Conservation (phyloP, 37 sponge, comb jelly and placozoan species). For the Ephydatia muelleri region DNA sequence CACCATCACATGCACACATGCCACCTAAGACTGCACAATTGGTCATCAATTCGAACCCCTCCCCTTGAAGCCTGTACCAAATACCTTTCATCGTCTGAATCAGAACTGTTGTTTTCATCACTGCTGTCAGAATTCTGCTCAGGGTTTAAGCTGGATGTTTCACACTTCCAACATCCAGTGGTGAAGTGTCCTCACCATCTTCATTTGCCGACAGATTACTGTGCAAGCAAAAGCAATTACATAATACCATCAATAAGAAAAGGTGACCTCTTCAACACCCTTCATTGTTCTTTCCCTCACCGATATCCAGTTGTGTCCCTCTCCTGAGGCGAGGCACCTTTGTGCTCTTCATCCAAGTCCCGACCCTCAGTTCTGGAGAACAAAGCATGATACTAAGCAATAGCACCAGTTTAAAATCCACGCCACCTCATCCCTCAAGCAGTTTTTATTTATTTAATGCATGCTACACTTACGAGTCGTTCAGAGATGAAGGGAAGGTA, state of each 20-base stretch:
- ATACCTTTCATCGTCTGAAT: constrained; percentile 50
- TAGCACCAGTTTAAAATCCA: not conserved
- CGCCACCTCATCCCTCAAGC: not conserved
- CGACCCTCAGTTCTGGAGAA: not conserved
- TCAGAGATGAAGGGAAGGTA: not conserved
- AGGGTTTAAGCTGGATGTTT: too few species aligned
- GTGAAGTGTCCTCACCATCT: not conserved
- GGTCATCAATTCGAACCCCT: not conserved
- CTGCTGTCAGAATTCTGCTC: constrained; percentile 4
- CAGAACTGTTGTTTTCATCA: constrained; percentile 43
- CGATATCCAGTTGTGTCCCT: not conserved
- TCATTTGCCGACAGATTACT: not conserved
- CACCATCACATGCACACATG: not conserved
- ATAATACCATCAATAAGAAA: not conserved
- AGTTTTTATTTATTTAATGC: not conserved
- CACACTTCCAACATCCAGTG: not conserved
- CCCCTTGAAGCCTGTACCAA: not conserved
- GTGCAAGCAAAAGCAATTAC: not conserved
- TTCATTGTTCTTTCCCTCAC: not conserved
- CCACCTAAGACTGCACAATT: not conserved
- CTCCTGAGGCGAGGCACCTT: not conserved
- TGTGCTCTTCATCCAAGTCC: not conserved
- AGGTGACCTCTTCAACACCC: too few species aligned
- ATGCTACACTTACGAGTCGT: not conserved
- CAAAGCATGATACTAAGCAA: not conserved